phyloP scores from a whole-genome alignment of 2,113 vertebrate species.

The Dicerorhinus sumatrensis region DNA sequence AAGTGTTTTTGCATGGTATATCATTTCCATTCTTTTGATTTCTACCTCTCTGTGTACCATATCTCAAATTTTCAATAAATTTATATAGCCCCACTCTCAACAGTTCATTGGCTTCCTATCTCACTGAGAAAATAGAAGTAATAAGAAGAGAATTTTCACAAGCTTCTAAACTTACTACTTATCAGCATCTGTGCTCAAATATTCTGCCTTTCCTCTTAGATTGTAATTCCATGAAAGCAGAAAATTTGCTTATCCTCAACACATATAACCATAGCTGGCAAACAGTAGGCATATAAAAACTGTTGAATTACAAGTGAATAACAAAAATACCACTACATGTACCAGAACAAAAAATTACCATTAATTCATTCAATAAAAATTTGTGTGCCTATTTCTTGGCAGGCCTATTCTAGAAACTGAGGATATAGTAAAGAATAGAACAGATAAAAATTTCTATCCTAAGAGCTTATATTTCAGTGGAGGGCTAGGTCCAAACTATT shows the following conservation, averaged over 20 bases:
- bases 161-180: background rate
- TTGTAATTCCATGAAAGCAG: background rate
- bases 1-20: background rate
- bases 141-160: background rate
- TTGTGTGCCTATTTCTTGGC: background rate
- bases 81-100: background rate
- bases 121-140: background rate
- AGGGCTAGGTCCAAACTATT: background rate
- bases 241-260: background rate
- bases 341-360: background rate
- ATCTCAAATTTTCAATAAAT: background rate
- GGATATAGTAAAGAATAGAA: background rate
- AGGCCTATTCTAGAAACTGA: background rate
- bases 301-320: background rate
- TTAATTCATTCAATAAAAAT: background rate
- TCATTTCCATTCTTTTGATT: background rate
- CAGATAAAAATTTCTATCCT: background rate
- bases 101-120: background rate
- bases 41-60: background rate
- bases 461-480: background rate
- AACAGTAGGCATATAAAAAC: background rate
- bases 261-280: background rate
- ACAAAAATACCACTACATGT: background rate
- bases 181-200: background rate
- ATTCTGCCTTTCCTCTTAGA: background rate